Evolutionary conservation across 2,113 vertebrate species (phyloP).

Genomic region (Sylvietta virens): DNA sequence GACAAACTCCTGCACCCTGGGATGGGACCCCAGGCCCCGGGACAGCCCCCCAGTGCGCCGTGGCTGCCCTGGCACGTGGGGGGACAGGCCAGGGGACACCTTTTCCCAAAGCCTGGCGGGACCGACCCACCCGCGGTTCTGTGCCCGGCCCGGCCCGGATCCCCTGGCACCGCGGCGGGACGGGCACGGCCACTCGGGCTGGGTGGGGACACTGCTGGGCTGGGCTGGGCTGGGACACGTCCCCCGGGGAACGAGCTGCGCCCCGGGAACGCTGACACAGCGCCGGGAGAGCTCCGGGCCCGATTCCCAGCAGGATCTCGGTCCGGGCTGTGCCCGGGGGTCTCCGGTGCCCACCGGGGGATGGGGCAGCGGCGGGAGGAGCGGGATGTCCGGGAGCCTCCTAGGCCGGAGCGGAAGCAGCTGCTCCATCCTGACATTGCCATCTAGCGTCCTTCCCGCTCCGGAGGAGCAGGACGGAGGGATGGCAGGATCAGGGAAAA

Average conservation of each 20-base stretch:
- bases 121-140: rapidly evolving
- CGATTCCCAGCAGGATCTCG: rapidly evolving
- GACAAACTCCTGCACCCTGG: background rate
- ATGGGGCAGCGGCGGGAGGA: background rate
- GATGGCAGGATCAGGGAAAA: rapidly evolving
- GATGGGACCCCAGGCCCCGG: rapidly evolving
- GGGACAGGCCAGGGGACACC: rapidly evolving
- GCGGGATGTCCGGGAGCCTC: background rate
- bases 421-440: background rate
- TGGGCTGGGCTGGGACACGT: background rate
- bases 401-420: constrained; percentile 12
- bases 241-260: rapidly evolving
- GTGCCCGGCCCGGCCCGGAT: background rate
- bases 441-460: background rate
- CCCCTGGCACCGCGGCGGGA: rapidly evolving
- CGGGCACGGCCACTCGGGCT: no score
- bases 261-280: no score
- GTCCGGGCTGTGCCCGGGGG: background rate
- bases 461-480: background rate
- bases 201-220: background rate
- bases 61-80: rapidly evolving
- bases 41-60: rapidly evolving
- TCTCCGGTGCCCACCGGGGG: background rate
- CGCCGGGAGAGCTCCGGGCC: background rate
- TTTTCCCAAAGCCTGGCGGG: rapidly evolving